Evolutionary conservation across 2,113 vertebrate species (phyloP).

Genomic region (Triplophysa dalaica): DNA sequence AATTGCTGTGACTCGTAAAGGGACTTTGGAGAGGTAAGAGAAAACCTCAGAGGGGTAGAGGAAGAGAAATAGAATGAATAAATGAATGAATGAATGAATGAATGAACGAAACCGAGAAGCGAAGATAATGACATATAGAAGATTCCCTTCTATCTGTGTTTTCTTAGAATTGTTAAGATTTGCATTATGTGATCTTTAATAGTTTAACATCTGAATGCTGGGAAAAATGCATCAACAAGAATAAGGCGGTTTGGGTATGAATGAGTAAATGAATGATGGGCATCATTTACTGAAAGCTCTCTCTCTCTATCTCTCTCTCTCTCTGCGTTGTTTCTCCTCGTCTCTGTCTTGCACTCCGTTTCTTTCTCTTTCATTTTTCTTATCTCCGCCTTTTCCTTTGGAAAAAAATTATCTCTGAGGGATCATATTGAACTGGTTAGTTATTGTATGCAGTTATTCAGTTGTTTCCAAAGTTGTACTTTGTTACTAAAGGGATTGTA

Average conservation of each 20-base stretch:
- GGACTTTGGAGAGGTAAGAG: constrained; percentile 70
- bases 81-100: too few species aligned
- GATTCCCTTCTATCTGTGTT: constrained; percentile 2
- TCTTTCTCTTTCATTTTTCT: neutral
- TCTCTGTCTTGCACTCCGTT: neutral
- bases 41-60: neutral
- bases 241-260: constrained; percentile 22
- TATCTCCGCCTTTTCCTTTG: constrained; percentile 33
- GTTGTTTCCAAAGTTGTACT: neutral
- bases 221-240: neutral
- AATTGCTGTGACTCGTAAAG: constrained; percentile 68
- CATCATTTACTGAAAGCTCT: constrained; percentile 9
- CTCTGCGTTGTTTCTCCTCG: neutral
- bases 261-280: constrained; percentile 34
- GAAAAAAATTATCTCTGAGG: neutral
- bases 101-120: constrained; percentile 14
- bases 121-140: neutral
- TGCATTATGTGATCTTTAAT: neutral
- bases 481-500: too few species aligned
- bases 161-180: constrained; percentile 17
- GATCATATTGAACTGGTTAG: neutral
- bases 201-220: neutral
- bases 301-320: neutral
- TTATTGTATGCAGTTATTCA: neutral
- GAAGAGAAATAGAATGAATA: neutral